phyloP scores from a whole-genome alignment of 2,797 vertebrate species.

The Enteromius radiatus region DNA sequence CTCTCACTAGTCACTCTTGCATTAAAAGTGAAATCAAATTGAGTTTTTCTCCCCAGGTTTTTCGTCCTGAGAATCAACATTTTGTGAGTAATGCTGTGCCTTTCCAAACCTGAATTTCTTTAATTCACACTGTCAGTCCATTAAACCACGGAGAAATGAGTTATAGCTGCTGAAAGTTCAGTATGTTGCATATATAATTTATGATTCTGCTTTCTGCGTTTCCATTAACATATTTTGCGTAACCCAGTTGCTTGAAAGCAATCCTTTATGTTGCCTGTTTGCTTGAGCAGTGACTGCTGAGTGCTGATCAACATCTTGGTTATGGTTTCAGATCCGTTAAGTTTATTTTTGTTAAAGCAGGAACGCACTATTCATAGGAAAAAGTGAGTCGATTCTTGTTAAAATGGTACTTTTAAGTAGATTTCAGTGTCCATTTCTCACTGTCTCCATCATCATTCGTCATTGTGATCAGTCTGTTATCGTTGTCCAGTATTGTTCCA shows the following conservation, averaged over 20 bases:
- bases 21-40: background rate
- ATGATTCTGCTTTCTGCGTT: background rate
- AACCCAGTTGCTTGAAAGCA: conserved; percentile 25
- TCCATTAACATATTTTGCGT: conserved; percentile 2
- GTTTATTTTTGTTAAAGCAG: background rate
- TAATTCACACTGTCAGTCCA: background rate
- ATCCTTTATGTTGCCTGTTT: background rate
- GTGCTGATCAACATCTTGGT: background rate
- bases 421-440: background rate
- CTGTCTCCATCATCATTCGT: conserved; percentile 21
- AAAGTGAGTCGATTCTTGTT: background rate
- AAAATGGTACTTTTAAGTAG: background rate
- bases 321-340: conserved; percentile 7
- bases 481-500: conserved; percentile 64
- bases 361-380: background rate
- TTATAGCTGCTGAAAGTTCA: background rate
- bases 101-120: conserved; percentile 5
- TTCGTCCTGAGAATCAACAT: background rate
- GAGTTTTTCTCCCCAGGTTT: background rate
- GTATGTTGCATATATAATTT: conserved; percentile 26
- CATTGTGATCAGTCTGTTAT: conserved; percentile 57
- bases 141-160: background rate
- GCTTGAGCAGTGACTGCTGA: background rate
- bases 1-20: background rate
- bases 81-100: background rate